phyloP scores from a whole-genome alignment of 2,888 invertebrate species.

The Chrysolina americana region DNA sequence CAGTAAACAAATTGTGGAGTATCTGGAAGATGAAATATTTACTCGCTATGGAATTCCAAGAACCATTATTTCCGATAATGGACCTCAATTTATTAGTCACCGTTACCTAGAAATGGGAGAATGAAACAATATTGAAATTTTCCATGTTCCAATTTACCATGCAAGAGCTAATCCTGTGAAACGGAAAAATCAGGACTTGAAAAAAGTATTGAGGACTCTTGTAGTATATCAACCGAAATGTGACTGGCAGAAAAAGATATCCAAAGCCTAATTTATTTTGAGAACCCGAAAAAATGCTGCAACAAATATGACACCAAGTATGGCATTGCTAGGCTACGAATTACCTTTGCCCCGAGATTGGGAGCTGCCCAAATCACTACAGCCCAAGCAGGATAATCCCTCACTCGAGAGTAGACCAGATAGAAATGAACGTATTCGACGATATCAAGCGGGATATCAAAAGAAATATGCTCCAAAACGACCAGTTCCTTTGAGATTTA shows the following conservation, averaged over 20 bases:
- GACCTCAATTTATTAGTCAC: constrained; percentile 11
- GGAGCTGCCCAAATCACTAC: too few species aligned
- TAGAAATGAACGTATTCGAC: too few species aligned
- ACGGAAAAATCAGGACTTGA: neutral
- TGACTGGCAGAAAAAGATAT: neutral
- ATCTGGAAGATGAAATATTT: constrained; percentile 11
- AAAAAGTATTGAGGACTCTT: neutral
- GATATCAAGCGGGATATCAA: too few species aligned
- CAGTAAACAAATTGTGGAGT: neutral
- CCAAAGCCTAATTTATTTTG: too few species aligned
- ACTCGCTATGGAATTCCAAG: constrained; percentile 10
- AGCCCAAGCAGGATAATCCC: too few species aligned
- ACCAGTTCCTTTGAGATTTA: too few species aligned
- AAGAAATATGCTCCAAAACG: too few species aligned
- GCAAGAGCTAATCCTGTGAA: neutral
- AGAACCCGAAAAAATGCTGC: too few species aligned
- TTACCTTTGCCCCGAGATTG: too few species aligned
- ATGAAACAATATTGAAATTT: neutral
- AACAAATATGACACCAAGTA: too few species aligned
- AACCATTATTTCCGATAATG: constrained; percentile 23
- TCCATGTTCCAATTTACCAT: neutral
- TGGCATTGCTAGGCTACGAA: too few species aligned
- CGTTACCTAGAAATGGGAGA: neutral
- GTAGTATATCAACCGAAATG: neutral
- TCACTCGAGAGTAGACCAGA: too few species aligned